A percentile compares a stretch with the other conserved stretches of the same genome.
phyloP scores from a whole-genome alignment of 2,113 vertebrate species.

The Ciconia stormi region DNA sequence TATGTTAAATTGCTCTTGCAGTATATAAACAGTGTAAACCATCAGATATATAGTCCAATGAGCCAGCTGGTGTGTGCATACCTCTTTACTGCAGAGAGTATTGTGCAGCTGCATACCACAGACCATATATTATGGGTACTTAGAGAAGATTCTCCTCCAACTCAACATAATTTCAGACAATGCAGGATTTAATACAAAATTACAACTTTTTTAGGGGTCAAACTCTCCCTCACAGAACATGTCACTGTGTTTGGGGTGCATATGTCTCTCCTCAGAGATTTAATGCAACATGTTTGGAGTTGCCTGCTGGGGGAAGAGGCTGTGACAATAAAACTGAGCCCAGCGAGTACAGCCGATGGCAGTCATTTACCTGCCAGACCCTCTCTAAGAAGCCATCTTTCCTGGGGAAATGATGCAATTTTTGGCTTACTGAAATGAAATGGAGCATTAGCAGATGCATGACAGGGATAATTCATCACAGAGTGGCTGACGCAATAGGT shows the following conservation, averaged over 20 bases:
- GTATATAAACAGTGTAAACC: background rate
- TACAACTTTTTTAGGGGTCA: background rate
- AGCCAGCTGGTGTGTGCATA: background rate
- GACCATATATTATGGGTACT: background rate
- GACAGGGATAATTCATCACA: constrained; percentile 17
- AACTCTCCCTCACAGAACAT: background rate
- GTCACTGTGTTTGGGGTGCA: background rate
- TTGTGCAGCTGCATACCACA: background rate
- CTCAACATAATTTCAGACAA: background rate
- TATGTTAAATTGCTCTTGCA: background rate
- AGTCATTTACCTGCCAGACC: background rate
- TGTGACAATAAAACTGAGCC: background rate
- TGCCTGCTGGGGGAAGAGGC: background rate
- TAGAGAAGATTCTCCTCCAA: background rate
- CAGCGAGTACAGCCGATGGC: background rate
- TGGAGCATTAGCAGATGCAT: background rate
- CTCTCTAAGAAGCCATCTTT: background rate
- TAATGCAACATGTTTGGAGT: background rate
- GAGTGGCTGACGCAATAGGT: background rate
- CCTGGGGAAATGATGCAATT: constrained; percentile 14
- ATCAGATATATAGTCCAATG: background rate
- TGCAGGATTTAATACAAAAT: background rate
- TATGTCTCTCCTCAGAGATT: background rate
- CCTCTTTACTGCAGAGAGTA: background rate
- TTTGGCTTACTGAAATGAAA: constrained; percentile 25